Percentiles rank a stretch among this genome's conserved stretches.
phyloP scores from a whole-genome alignment of 2,113 vertebrate genomes.

The Crotalus tigris region DNA sequence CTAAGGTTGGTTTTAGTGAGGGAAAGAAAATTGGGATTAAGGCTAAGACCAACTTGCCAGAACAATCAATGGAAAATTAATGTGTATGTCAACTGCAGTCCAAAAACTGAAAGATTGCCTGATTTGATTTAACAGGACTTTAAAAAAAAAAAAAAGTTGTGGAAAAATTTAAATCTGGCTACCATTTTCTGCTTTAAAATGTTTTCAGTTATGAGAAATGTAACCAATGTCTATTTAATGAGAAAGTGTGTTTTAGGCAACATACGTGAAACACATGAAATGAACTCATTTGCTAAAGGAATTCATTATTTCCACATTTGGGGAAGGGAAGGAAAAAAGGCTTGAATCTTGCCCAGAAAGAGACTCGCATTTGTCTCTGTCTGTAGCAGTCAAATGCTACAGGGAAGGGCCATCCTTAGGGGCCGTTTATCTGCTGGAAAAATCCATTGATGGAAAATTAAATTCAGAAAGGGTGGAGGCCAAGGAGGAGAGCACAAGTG shows the following conservation, averaged over 20 bases:
- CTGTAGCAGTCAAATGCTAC: background rate
- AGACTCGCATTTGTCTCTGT: background rate
- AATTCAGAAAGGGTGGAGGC: background rate
- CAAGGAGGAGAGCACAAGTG: background rate
- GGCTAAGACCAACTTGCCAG: background rate
- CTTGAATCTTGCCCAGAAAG: background rate
- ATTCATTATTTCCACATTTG: constrained; percentile 5
- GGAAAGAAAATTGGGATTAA: background rate
- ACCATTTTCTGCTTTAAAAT: background rate
- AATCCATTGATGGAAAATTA: background rate
- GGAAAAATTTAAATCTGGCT: background rate
- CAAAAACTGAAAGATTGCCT: background rate
- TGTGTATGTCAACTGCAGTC: background rate
- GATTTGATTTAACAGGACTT: background rate
- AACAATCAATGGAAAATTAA: background rate
- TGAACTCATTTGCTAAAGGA: background rate
- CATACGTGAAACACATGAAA: background rate
- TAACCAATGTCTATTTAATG: background rate
- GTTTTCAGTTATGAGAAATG: background rate
- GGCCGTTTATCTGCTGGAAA: background rate
- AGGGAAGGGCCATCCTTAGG: background rate
- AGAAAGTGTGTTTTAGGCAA: background rate
- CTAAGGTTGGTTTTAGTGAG: background rate
- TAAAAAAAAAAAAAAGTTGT: background rate
- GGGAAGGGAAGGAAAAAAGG: accelerated